A percentile compares a stretch with the other conserved stretches of the same genome.
phyloP scores from a whole-genome alignment of 2,797 vertebrate species.

The Cossypha niveicapilla region DNA sequence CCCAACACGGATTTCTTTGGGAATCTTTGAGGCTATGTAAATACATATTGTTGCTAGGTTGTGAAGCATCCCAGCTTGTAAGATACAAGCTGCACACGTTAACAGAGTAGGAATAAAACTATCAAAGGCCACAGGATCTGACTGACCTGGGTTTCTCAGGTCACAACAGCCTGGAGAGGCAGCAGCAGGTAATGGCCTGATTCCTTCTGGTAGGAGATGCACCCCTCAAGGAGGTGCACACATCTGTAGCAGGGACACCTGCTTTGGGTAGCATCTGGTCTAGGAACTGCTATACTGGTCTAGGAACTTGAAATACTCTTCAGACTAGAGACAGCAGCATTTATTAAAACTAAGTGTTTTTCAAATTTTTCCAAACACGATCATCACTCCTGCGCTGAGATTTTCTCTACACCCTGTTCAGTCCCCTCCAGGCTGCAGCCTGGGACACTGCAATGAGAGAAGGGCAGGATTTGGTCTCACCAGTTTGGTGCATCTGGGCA shows the following conservation, averaged over 20 bases:
- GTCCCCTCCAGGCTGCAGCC: neutral
- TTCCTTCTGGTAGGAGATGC: neutral
- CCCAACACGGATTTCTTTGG: neutral
- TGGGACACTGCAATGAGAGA: neutral
- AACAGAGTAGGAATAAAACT: neutral
- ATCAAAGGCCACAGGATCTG: neutral
- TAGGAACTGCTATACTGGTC: neutral
- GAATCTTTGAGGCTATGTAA: neutral
- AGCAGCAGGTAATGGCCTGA: rapidly evolving
- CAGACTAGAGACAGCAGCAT: neutral
- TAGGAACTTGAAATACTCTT: neutral
- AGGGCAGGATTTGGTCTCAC: neutral
- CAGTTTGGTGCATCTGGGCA: neutral
- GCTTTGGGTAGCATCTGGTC: neutral
- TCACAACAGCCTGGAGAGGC: neutral
- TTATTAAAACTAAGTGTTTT: neutral
- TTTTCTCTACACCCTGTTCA: neutral
- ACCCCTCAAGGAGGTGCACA: neutral
- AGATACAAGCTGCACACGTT: rapidly evolving
- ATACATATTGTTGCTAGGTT: neutral
- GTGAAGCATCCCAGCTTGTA: neutral
- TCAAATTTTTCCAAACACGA: neutral
- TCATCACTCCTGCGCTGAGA: neutral
- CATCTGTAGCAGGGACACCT: neutral
- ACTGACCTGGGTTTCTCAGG: neutral